Evolutionary conservation across 2,888 invertebrate species (phyloP).

Genomic region (Bedellia somnulentella): DNA sequence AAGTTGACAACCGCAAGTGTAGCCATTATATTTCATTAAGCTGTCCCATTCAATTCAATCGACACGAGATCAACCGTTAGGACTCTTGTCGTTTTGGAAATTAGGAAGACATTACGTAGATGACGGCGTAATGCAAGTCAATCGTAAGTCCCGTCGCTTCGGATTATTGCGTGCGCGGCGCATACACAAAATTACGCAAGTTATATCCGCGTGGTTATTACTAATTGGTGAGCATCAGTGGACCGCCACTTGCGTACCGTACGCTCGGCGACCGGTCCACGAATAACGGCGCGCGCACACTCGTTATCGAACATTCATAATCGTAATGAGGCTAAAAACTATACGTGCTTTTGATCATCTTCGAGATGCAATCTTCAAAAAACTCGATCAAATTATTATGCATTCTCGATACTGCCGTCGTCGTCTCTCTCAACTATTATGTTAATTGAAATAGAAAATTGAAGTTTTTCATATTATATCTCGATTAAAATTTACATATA

Average conservation of each 20-base stretch:
- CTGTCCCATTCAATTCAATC: slow-evolving; percentile 31
- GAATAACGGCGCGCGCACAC: slow-evolving; percentile 36
- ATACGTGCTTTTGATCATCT: too few species aligned
- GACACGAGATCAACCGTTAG: slow-evolving; percentile 26
- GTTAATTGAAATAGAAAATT: too few species aligned
- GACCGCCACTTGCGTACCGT: slow-evolving; percentile 20
- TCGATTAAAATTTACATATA: too few species aligned
- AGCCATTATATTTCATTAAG: too few species aligned
- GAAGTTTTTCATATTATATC: too few species aligned
- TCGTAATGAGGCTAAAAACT: slow-evolving; percentile 3
- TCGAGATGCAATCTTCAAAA: too few species aligned
- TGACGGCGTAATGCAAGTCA: too few species aligned
- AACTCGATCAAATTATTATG: too few species aligned
- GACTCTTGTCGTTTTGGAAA: slow-evolving; percentile 15
- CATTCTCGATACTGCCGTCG: too few species aligned
- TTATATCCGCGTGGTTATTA: slow-evolving; percentile 18
- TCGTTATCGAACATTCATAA: slow-evolving; percentile 25
- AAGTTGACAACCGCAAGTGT: too few species aligned
- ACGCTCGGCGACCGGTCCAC: slow-evolving; percentile 24
- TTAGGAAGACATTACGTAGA: slow-evolving; percentile 16
- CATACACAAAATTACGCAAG: slow-evolving; percentile 34
- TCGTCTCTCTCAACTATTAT: too few species aligned
- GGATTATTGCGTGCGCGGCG: too few species aligned
- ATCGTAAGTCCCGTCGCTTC: slow-evolving; percentile 11
- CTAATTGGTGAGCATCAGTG: slow-evolving; percentile 33